Evolutionary conservation across 2,888 invertebrate genomes (phyloP), one percentile per base, ranked within the genome.

Genomic region (Sinelater perroti): DNA sequence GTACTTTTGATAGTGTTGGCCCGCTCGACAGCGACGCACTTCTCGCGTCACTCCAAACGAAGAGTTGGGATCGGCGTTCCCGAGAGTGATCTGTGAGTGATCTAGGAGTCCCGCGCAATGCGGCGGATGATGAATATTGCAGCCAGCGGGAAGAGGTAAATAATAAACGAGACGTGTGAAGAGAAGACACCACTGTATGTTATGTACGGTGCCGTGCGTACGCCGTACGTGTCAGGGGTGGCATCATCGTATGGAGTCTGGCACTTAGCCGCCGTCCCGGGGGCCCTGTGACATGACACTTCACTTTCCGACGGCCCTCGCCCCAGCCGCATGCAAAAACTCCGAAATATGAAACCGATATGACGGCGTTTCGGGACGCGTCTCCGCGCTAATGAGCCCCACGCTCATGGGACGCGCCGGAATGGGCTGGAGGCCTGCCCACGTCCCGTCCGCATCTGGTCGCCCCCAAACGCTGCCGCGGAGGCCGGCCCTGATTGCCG

Each of bases 241-340:
- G 49, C 53, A 54, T 52, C 54, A 54, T 54, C 54, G 50, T 53
- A 59, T 53, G 45, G 18, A 54, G 54, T 59, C 54, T 59, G 59
- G 59, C 59, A 59, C 59, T 59, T 59, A 59, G 59, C 54, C 45
- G 55, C 17, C 24, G 58, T 66, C 73, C 75, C 75, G 68, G 62
- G 68, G 72, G 71, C 69, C 65, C 68, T 67, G 71, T 71, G 73
- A 78, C 77, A 78, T 73, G 78, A 78, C 77, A 78, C 78, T 77
- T 75, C 75, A 77, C 77, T 78, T 76, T 76, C 63, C 63, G 60
- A 61, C 69, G 69, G 46, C 60, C 66, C 61, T 62, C 65, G 67
- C 65, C 67, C 61, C 66, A 40, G 61, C 63, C 67, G 67, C 70
- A 74, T 73, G 73, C 72, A 73, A 73, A 74, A 75, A 70, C 70